phyloP scores from a whole-genome alignment of 2,888 invertebrate species.

The Dryocosmus kuriphilus region DNA sequence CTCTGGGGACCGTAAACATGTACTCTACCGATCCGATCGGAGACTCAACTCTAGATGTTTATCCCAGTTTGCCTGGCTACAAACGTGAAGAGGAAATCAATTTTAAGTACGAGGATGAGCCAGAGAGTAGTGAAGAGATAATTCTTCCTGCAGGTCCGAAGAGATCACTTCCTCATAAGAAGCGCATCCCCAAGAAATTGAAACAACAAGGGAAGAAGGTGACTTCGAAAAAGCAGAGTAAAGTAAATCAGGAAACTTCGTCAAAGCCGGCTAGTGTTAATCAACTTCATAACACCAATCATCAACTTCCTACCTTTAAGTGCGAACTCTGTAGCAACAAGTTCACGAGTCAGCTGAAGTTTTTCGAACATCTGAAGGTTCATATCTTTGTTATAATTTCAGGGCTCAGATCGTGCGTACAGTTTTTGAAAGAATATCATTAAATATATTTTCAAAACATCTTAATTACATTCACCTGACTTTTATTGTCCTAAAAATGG shows the following conservation, averaged over 20 bases:
- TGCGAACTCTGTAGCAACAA: slow-evolving; percentile 90
- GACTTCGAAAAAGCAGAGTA: slow-evolving; percentile 62
- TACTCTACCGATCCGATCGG: slow-evolving; percentile 73
- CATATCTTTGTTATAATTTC: slow-evolving; percentile 75
- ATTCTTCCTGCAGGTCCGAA: slow-evolving; percentile 77
- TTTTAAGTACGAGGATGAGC: slow-evolving; percentile 77
- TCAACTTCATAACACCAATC: slow-evolving; percentile 69
- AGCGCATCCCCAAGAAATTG: slow-evolving; percentile 88
- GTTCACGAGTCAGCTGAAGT: slow-evolving; percentile 88
- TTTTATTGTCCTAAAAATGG: too few species aligned
- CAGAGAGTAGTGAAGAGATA: slow-evolving; percentile 77
- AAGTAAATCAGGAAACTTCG: slow-evolving; percentile 58
- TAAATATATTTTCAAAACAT: too few species aligned
- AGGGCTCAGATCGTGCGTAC: too few species aligned
- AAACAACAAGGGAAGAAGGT: slow-evolving; percentile 77
- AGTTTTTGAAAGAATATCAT: too few species aligned
- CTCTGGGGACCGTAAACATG: slow-evolving; percentile 70
- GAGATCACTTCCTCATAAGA: slow-evolving; percentile 91
- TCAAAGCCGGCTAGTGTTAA: slow-evolving; percentile 54
- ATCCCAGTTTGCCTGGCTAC: slow-evolving; percentile 68
- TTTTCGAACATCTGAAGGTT: slow-evolving; percentile 91
- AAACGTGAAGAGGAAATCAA: slow-evolving; percentile 74
- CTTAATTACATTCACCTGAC: too few species aligned
- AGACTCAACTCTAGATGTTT: slow-evolving; percentile 68
- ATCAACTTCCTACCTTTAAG: slow-evolving; percentile 80